Evolutionary conservation across 2,113 vertebrate genomes (phyloP).

Genomic region (Sarotherodon lohbergeri): DNA sequence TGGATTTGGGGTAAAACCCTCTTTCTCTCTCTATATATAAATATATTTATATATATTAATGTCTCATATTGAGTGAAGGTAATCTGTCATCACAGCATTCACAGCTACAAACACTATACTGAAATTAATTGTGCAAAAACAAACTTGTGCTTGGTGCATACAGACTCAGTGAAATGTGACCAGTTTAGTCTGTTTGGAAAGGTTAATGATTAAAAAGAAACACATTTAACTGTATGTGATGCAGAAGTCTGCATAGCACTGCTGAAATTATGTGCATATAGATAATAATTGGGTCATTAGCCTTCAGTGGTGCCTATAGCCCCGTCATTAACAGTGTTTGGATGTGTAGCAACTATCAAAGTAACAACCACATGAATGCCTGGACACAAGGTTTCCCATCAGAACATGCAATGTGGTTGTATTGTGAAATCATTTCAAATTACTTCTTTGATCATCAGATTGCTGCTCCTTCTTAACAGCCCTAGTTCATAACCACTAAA

Average conservation of each 20-base stretch:
- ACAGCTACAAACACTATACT: background rate
- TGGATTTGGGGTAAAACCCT: background rate
- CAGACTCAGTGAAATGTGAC: background rate
- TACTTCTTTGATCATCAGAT: background rate
- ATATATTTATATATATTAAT: background rate
- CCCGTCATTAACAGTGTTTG: background rate
- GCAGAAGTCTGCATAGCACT: background rate
- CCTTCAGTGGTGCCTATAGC: background rate
- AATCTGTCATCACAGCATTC: background rate
- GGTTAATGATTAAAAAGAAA: background rate
- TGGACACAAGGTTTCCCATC: background rate
- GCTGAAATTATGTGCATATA: background rate
- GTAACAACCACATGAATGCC: background rate
- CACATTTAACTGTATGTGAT: background rate
- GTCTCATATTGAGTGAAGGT: background rate
- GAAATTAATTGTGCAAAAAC: background rate
- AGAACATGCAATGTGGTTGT: background rate
- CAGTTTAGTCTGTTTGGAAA: background rate
- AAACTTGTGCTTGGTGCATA: background rate
- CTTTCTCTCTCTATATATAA: fast-evolving
- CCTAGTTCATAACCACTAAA: background rate
- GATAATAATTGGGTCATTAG: background rate
- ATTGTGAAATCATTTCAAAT: background rate
- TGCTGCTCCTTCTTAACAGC: background rate
- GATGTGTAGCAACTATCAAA: background rate